A percentile compares a stretch with the other conserved stretches of the same genome.
Evolutionary conservation across 2,113 vertebrate genomes (phyloP).

Genomic region (Cercocebus atys): DNA sequence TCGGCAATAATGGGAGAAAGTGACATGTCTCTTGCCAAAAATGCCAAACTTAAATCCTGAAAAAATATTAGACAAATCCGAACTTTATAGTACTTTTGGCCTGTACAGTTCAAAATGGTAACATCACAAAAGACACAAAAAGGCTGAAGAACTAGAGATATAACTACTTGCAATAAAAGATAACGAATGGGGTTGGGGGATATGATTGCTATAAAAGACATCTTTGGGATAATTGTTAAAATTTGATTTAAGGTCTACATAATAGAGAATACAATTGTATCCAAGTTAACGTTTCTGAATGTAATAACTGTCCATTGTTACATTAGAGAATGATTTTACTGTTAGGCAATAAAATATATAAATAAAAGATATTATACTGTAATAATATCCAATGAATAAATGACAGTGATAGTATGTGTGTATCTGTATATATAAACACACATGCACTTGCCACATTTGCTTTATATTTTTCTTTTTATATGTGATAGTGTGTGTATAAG

Average conservation of each 20-base stretch:
- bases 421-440: background rate
- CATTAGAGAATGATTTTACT: constrained; percentile 25
- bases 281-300: constrained; percentile 17
- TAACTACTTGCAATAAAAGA: background rate
- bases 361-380: background rate
- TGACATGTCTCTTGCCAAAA: constrained; percentile 25
- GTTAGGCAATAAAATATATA: background rate
- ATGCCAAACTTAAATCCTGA: constrained; percentile 17
- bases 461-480: constrained; percentile 44
- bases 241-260: constrained; percentile 1
- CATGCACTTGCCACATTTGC: background rate
- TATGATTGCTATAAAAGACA: background rate
- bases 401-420: background rate
- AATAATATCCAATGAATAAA: constrained; percentile 13
- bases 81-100: background rate
- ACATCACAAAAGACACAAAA: background rate
- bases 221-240: background rate
- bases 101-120: background rate
- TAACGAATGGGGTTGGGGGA: background rate
- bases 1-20: constrained; percentile 33
- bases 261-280: background rate
- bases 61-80: background rate
- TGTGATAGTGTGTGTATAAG: background rate
- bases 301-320: constrained; percentile 4
- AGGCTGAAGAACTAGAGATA: background rate